Percentiles rank a stretch among this genome's conserved stretches.
These are phyloP conservation scores for Campylomormyrus numenius DNA, from an alignment of 2,113 vertebrate species.

Conservation along the genomic window DNA sequence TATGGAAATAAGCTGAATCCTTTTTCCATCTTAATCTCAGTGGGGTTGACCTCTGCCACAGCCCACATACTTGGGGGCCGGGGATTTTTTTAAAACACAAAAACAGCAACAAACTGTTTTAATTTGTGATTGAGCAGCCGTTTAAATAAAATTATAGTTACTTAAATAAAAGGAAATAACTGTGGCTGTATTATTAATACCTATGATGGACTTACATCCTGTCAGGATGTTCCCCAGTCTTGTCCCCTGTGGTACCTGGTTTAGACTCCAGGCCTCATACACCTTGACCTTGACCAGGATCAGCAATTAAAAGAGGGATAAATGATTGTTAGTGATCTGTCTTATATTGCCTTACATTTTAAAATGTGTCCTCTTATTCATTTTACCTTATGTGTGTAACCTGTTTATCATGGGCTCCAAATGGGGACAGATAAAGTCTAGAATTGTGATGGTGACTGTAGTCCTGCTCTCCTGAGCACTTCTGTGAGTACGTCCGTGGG, in stretches of 20 bases:
- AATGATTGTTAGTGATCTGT: not conserved
- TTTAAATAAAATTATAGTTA: not conserved
- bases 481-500: not conserved
- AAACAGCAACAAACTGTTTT: not conserved
- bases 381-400: not conserved
- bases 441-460: not conserved
- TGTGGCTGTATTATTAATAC: not conserved
- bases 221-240: not conserved
- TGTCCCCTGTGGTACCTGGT: not conserved
- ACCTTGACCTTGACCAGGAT: not conserved
- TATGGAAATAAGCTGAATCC: not conserved
- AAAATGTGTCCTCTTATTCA: not conserved
- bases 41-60: not conserved
- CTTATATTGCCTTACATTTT: not conserved
- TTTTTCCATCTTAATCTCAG: not conserved
- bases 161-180: not conserved
- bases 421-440: not conserved
- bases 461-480: not conserved
- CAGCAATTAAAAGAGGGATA: not conserved
- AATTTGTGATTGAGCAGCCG: not conserved
- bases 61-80: not conserved
- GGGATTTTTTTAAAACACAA: not conserved
- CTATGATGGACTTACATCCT: not conserved
- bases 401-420: not conserved
- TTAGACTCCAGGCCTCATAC: not conserved